Conservation (phyloP, 2,113 vertebrate species). For the human (Homo sapiens) region DNA sequence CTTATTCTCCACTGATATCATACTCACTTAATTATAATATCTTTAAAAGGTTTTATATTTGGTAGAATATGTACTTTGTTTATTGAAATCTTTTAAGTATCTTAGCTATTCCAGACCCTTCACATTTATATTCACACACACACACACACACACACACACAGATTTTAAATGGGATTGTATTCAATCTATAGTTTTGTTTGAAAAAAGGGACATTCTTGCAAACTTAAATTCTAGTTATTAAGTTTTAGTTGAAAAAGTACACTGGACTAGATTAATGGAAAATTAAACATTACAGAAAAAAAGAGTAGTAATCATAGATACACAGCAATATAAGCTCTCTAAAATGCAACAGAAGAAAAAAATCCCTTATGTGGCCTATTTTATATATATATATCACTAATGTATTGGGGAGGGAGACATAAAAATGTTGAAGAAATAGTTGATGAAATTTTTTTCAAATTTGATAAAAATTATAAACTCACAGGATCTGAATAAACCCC, state of each 20-base stretch:
- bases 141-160: neutral
- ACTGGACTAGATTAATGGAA: neutral
- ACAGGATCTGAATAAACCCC: neutral
- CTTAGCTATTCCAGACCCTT: neutral
- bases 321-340: neutral
- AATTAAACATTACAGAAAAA: neutral
- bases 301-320: neutral
- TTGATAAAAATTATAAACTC: neutral
- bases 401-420: neutral
- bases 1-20: neutral
- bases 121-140: neutral
- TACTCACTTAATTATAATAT: neutral
- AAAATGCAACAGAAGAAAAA: neutral
- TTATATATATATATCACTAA: neutral
- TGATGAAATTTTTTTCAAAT: neutral
- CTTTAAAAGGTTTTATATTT: neutral
- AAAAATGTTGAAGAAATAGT: neutral
- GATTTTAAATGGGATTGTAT: neutral
- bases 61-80: neutral
- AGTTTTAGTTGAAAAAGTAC: neutral
- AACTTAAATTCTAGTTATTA: neutral
- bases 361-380: neutral
- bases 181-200: neutral
- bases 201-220: neutral
- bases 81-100: neutral